These are phyloP conservation scores for Acanthurus lineatus DNA, from an alignment of 2,797 vertebrate species.

Conservation along the genomic window DNA sequence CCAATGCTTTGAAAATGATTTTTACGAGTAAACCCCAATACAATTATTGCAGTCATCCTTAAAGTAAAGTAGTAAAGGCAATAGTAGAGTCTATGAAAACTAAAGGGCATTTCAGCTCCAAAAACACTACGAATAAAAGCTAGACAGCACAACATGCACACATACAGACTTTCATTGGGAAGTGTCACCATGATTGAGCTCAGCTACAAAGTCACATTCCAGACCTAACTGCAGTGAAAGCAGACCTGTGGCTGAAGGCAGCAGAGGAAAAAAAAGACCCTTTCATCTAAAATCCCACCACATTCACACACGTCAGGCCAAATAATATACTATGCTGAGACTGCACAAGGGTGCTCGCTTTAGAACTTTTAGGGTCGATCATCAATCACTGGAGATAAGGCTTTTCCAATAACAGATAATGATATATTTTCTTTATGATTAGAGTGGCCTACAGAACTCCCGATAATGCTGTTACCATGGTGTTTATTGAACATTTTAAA, in stretches of 20 bases:
- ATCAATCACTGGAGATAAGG: too few relatives aligned
- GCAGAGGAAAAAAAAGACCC: slow-evolving; percentile 49
- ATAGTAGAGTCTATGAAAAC: background rate
- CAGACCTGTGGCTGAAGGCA: slow-evolving; percentile 47
- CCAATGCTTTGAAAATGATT: background rate
- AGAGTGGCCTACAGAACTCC: too few relatives aligned
- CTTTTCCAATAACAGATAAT: too few relatives aligned
- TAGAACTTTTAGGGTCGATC: too few relatives aligned
- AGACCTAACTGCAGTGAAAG: slow-evolving; percentile 67
- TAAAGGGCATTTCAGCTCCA: background rate
- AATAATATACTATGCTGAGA: slow-evolving; percentile 21
- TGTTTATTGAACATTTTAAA: too few relatives aligned
- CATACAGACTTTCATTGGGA: slow-evolving; percentile 45
- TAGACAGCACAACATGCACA: background rate
- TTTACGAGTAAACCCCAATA: background rate
- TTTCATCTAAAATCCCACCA: slow-evolving; percentile 45
- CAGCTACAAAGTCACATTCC: slow-evolving; percentile 70
- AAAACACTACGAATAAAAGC: slow-evolving; percentile 9
- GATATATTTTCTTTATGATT: too few relatives aligned
- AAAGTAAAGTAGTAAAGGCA: background rate
- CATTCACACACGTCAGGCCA: slow-evolving; percentile 2
- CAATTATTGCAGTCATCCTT: background rate
- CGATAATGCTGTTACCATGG: too few relatives aligned
- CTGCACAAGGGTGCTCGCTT: background rate
- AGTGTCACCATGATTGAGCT: slow-evolving; percentile 45